Conservation (phyloP, 2,113 vertebrate genomes). For the Crotalus helleri region DNA sequence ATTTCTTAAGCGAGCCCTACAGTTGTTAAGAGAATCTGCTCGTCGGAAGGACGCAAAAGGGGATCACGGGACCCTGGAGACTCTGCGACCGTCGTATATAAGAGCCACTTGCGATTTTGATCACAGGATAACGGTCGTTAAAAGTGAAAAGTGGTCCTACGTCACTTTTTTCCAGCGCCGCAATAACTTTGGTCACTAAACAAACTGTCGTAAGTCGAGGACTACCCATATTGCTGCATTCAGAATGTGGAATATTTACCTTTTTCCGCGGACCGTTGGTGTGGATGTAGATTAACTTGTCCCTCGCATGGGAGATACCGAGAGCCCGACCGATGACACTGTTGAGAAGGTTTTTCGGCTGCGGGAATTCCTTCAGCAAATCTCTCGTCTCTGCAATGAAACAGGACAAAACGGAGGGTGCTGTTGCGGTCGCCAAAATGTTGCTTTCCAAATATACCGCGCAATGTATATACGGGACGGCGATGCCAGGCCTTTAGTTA, state of each 20-base stretch:
- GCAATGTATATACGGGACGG: too few species aligned
- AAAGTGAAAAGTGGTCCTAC: background rate
- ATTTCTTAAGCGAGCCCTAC: too few species aligned
- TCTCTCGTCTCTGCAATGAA: conserved; percentile 62
- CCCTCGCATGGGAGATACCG: conserved; percentile 78
- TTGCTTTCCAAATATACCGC: too few species aligned
- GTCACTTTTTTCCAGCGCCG: too few species aligned
- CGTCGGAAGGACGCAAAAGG: too few species aligned
- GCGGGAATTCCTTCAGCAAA: conserved; percentile 85
- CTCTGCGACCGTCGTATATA: too few species aligned
- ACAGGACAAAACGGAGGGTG: background rate
- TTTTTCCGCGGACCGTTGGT: conserved; percentile 80
- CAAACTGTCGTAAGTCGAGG: background rate
- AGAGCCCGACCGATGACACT: conserved; percentile 80
- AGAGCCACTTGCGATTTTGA: too few species aligned
- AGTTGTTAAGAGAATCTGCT: too few species aligned
- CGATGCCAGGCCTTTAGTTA: too few species aligned
- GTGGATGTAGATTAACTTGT: conserved; percentile 84
- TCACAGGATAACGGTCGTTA: too few species aligned
- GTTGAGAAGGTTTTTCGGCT: conserved; percentile 86
- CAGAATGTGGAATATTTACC: conserved; percentile 57
- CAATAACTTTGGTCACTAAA: background rate
- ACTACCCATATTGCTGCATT: background rate
- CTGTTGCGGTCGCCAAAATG: too few species aligned
- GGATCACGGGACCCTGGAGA: too few species aligned